Conservation (phyloP, 2,113 vertebrate species). For the Crotalus helleri region DNA sequence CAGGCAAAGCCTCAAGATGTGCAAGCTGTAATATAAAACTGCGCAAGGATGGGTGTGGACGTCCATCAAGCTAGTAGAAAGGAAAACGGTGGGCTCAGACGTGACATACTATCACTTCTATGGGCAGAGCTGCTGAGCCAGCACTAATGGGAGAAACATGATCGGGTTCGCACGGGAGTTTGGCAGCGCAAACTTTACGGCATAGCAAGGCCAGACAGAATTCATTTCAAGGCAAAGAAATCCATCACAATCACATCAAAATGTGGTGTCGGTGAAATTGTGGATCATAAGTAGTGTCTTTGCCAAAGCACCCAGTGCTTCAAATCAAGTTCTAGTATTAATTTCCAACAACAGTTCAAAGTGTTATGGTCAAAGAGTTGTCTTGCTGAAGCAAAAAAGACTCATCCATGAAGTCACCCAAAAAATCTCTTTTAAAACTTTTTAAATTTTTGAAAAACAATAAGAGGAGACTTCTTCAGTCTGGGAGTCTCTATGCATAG, state of each 20-base stretch:
- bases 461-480: not conserved
- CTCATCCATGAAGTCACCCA: not conserved
- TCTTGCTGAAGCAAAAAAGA: not conserved
- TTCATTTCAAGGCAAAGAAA: no score
- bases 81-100: not conserved
- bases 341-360: not conserved
- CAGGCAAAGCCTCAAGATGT: not conserved
- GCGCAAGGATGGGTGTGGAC: not conserved
- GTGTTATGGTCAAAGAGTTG: not conserved
- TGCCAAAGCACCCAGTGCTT: not conserved
- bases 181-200: no score
- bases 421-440: not conserved
- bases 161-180: not conserved
- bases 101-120: not conserved
- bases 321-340: not conserved
- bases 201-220: not conserved
- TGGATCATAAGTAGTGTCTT: not conserved
- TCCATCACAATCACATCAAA: no score
- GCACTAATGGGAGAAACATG: not conserved
- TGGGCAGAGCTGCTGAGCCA: not conserved
- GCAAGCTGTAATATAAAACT: not conserved
- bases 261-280: no score
- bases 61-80: constrained; percentile 2
- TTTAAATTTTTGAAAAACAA: not conserved
- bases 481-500: not conserved